A percentile compares a stretch with the other conserved stretches of the same genome.
These are phyloP conservation scores for Auanema freiburgensis DNA, from an alignment of 2,888 invertebrate genomes.

Conservation along the genomic window DNA sequence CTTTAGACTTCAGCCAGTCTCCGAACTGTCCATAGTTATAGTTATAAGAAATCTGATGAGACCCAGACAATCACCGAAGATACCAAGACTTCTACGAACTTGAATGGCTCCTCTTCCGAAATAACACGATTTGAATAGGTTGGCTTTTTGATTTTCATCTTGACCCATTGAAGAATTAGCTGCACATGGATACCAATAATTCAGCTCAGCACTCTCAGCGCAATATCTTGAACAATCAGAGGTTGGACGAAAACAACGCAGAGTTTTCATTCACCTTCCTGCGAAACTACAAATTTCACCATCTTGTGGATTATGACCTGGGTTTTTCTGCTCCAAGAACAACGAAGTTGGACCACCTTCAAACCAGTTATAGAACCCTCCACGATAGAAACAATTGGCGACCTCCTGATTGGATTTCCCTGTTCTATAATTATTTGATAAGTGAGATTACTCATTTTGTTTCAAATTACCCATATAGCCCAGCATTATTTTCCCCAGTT, in stretches of 20 bases:
- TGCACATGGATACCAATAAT: constrained; percentile 51
- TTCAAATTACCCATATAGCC: constrained; percentile 39
- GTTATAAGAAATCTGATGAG: constrained; percentile 54
- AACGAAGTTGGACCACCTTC: constrained; percentile 50
- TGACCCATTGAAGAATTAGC: constrained; percentile 12
- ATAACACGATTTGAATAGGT: constrained; percentile 43
- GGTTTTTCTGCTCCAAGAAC: constrained; percentile 42
- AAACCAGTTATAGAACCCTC: constrained; percentile 62
- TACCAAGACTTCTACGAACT: too few species aligned
- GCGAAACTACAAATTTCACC: constrained; percentile 39
- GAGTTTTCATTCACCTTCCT: constrained; percentile 24
- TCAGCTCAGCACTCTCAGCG: constrained; percentile 38
- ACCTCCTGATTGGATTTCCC: constrained; percentile 33
- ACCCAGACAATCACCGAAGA: too few species aligned
- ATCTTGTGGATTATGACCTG: constrained; percentile 48
- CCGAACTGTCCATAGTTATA: constrained; percentile 60
- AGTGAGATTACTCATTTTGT: not conserved
- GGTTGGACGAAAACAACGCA: not conserved
- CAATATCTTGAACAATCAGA: constrained; percentile 31
- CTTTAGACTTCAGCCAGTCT: constrained; percentile 42
- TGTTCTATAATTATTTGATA: constrained; percentile 1
- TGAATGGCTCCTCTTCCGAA: constrained; percentile 59
- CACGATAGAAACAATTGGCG: constrained; percentile 56
- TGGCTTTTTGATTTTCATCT: not conserved
- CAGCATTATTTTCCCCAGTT: constrained; percentile 58